A percentile compares a stretch with the other conserved stretches of the same genome.
Conservation (phyloP, 2,113 vertebrate species). For the Cercopithecus mona region DNA sequence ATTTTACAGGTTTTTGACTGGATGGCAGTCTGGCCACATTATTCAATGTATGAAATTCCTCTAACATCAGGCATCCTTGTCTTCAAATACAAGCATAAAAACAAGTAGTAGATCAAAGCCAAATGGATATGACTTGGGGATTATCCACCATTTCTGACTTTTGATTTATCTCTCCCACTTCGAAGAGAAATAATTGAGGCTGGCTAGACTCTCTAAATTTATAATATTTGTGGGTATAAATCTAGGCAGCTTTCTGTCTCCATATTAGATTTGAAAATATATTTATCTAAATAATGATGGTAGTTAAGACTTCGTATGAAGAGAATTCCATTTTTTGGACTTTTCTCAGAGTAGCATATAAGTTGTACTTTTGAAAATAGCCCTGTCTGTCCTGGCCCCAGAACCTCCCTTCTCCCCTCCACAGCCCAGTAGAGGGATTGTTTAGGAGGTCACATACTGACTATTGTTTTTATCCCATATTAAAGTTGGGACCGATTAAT, state of each 20-base stretch:
- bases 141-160: background rate
- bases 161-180: background rate
- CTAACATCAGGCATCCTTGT: background rate
- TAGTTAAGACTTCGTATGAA: background rate
- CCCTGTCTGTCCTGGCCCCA: background rate
- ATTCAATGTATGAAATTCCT: background rate
- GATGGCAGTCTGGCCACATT: background rate
- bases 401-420: background rate
- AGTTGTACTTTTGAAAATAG: background rate
- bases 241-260: background rate
- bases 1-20: background rate
- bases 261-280: constrained; percentile 1
- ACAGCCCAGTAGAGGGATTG: background rate
- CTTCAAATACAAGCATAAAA: background rate
- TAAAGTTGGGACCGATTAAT: background rate
- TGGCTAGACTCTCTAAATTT: background rate
- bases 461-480: background rate
- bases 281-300: background rate
- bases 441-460: background rate
- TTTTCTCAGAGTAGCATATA: background rate
- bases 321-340: background rate
- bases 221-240: background rate
- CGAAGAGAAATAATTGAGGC: background rate
- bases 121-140: background rate
- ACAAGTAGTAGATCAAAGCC: background rate